These are phyloP conservation scores for Rhabdornis inornatus DNA, from an alignment of 2,113 vertebrate species.

Conservation along the genomic window DNA sequence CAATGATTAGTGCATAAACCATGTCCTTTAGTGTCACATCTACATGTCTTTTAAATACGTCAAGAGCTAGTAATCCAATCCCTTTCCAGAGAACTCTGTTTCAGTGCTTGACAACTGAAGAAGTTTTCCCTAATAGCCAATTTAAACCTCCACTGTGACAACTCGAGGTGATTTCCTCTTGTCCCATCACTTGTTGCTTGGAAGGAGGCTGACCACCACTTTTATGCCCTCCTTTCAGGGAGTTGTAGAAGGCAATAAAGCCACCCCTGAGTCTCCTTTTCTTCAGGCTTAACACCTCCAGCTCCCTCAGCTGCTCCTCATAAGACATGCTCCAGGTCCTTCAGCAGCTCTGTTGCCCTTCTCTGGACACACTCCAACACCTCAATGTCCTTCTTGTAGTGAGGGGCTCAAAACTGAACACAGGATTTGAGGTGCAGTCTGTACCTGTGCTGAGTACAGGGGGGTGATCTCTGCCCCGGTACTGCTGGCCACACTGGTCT, in stretches of 20 bases:
- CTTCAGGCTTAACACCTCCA: fast-evolving
- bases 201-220: background rate
- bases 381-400: background rate
- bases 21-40: background rate
- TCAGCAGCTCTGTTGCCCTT: background rate
- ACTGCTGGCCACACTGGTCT: background rate
- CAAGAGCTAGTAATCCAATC: background rate
- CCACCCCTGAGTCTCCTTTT: background rate
- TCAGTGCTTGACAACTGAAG: background rate
- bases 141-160: background rate
- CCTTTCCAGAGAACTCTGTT: background rate
- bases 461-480: too few relatives aligned
- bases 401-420: background rate
- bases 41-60: background rate
- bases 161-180: background rate
- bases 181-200: background rate
- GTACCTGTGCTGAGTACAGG: too few relatives aligned
- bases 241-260: too few relatives aligned
- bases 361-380: background rate
- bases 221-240: background rate
- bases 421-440: background rate
- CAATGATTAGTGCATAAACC: background rate
- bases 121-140: background rate
- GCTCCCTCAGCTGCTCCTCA: background rate
- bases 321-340: background rate